A percentile compares a stretch with the other conserved stretches of the same genome.
Evolutionary conservation across 1,140 invertebrate genomes (phyloP).

Genomic region (Drosophila burlai): DNA sequence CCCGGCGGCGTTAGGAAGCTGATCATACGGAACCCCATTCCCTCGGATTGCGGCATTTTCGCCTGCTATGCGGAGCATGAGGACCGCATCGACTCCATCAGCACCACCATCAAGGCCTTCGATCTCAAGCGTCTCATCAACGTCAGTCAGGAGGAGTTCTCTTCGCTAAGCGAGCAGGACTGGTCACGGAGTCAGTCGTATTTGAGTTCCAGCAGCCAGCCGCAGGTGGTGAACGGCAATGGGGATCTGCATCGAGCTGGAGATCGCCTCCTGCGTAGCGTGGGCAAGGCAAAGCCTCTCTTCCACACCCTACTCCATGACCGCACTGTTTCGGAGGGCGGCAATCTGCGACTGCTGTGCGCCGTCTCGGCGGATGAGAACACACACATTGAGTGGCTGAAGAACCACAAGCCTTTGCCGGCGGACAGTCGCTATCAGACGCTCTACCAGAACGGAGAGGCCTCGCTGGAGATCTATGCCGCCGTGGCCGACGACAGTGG

Average conservation of each 20-base stretch:
- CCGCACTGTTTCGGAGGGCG: constrained; percentile 90
- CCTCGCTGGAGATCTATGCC: constrained; percentile 91
- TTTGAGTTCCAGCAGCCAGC: constrained; percentile 16
- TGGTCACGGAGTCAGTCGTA: constrained; percentile 20
- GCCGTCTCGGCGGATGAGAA: constrained; percentile 92
- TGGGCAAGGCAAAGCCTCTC: constrained; percentile 88
- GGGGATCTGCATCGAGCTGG: constrained; percentile 84
- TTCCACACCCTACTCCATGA: constrained; percentile 94
- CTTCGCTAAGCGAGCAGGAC: constrained; percentile 6
- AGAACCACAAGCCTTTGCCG: constrained; percentile 89
- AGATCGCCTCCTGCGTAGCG: constrained; percentile 64
- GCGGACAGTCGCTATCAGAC: constrained; percentile 86
- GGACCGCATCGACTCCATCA: constrained; percentile 76
- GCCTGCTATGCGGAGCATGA: constrained; percentile 87
- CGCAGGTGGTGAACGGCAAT: constrained; percentile 49
- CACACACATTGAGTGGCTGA: constrained; percentile 93
- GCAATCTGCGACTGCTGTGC: constrained; percentile 92
- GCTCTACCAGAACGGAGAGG: constrained; percentile 89
- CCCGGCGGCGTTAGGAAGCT: constrained; percentile 88
- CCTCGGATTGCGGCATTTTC: constrained; percentile 88
- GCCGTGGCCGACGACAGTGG: constrained; percentile 89
- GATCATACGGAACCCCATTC: constrained; percentile 87
- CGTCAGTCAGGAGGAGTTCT: constrained; percentile 26
- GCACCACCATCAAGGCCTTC: constrained; percentile 56
- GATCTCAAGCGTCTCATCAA: constrained; percentile 74